Conservation (phyloP, 2,888 invertebrate species). For the Synanthedon andrenaeformis region DNA sequence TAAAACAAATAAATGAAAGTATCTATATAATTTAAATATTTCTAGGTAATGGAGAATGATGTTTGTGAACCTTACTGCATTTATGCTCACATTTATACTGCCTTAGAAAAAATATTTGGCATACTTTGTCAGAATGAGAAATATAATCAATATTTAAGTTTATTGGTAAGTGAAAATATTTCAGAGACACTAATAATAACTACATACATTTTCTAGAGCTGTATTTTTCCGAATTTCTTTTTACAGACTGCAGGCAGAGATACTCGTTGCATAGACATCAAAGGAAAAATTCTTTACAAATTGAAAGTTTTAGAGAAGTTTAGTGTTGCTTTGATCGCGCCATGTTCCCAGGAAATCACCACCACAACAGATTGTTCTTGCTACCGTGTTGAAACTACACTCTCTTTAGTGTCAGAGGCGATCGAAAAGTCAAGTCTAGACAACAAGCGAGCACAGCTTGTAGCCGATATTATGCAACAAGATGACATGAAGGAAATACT, state of each 20-base stretch:
- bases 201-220: not conserved
- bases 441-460: slow-evolving; percentile 46
- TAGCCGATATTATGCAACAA: slow-evolving; percentile 56
- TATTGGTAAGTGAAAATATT: slow-evolving; percentile 28
- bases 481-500: slow-evolving; percentile 58
- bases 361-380: slow-evolving; percentile 32
- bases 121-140: slow-evolving; percentile 50
- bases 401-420: slow-evolving; percentile 33
- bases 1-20: too few species aligned
- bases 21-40: not conserved
- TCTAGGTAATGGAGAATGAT: slow-evolving; percentile 58
- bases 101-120: slow-evolving; percentile 56
- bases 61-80: slow-evolving; percentile 58
- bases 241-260: slow-evolving; percentile 50
- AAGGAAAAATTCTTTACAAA: slow-evolving; percentile 55
- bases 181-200: not conserved
- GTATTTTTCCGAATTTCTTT: not conserved
- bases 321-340: slow-evolving; percentile 47
- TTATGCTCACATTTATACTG: slow-evolving; percentile 59
- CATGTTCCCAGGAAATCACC: slow-evolving; percentile 37
- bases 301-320: slow-evolving; percentile 58
- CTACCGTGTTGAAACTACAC: slow-evolving; percentile 34
- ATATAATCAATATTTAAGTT: slow-evolving; percentile 46
- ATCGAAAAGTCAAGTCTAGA: slow-evolving; percentile 24
- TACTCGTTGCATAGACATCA: slow-evolving; percentile 43